Conservation (phyloP, 2,113 vertebrate genomes). For the Calidris pygmaea region DNA sequence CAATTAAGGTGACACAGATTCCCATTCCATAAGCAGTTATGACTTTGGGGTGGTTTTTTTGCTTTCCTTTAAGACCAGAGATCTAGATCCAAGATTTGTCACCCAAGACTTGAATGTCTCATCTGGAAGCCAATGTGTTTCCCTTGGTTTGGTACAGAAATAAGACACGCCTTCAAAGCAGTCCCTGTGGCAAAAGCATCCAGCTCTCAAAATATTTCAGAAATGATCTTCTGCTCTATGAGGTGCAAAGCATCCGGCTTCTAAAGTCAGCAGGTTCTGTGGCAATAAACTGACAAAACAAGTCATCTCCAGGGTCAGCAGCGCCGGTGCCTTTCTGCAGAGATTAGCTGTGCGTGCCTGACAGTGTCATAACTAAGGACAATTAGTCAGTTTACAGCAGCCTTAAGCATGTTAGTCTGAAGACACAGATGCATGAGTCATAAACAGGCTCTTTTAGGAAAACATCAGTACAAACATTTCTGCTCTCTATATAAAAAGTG, state of each 20-base stretch:
- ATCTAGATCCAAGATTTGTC: neutral
- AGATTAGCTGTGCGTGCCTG: neutral
- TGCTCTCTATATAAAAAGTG: neutral
- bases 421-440: slow-evolving; percentile 17
- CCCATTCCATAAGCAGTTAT: neutral
- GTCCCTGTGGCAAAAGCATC: neutral
- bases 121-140: neutral
- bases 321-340: neutral
- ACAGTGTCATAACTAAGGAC: neutral
- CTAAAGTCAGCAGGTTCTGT: neutral
- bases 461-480: slow-evolving; percentile 20
- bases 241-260: neutral
- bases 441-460: neutral
- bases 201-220: neutral
- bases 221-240: neutral
- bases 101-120: neutral
- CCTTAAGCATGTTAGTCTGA: neutral
- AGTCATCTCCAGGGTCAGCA: neutral
- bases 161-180: neutral
- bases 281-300: neutral
- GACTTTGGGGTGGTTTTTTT: neutral
- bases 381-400: neutral
- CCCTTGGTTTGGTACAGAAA: neutral
- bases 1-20: neutral
- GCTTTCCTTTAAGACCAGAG: neutral